These are phyloP conservation scores for Nyctalus aviator DNA, from an alignment of 2,797 vertebrate genomes.

Conservation along the genomic window DNA sequence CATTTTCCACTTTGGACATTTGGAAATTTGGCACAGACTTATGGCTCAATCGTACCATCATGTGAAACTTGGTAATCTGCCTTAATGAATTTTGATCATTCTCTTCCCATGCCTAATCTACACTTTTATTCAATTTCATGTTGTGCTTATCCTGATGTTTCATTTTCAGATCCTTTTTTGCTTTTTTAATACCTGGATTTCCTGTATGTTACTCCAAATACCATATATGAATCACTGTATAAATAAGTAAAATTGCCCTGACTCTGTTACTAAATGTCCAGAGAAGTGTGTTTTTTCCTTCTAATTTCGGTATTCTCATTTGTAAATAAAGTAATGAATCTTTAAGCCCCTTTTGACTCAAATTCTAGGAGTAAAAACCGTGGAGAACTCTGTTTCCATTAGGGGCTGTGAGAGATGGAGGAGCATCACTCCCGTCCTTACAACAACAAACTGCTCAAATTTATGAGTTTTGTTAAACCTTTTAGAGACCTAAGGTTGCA, in stretches of 20 bases:
- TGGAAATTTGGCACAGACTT: background rate
- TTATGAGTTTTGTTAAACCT: background rate
- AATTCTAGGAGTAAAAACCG: background rate
- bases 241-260: constrained; percentile 3
- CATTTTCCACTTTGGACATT: background rate
- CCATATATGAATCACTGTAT: background rate
- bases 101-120: background rate
- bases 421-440: background rate
- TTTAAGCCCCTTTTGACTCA: background rate
- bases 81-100: constrained; percentile 3
- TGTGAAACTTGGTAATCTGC: background rate
- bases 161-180: background rate
- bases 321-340: background rate
- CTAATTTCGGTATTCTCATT: constrained; percentile 10
- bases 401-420: background rate
- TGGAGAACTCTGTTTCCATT: background rate
- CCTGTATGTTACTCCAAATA: background rate
- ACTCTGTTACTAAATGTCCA: background rate
- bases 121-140: background rate
- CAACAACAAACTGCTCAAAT: background rate
- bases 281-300: background rate
- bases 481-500: background rate
- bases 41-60: background rate
- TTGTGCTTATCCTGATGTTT: background rate
- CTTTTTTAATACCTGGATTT: background rate